Evolutionary conservation across 2,797 vertebrate species (phyloP), one percentile per base, ranked within the genome.

Genomic region (Ctenopoma kingsleyae): DNA sequence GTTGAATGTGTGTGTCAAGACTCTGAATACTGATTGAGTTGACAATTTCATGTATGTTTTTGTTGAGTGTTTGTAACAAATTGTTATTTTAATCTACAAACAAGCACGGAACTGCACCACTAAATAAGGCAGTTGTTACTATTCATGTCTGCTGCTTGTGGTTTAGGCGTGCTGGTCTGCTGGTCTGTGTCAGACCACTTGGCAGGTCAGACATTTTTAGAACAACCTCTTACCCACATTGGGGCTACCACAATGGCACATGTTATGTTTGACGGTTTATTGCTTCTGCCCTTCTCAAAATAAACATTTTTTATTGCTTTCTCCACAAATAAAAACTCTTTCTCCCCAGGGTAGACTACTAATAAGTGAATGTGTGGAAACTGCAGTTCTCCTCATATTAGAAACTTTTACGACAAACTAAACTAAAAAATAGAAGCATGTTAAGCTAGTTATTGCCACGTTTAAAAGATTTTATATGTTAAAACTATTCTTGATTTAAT

Each of bases 71-170:
- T 35, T 66, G 47, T 17, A 25, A 35, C 35, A 12, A 71, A n/a
- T 3, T 38, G 17, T 5, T 40, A 3, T 63, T 71, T 59, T 9
- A 50, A 12, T 8, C 43, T 2, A 19, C 5, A 2, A 57, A n/a
- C 4, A 52, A 48, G 53, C 12, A 3, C 11, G 25, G 60, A 41
- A 66, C 51, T 53, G 53, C 52, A 85, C 32, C 71, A 23, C 86
- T 90, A 86, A 82, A 87, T 87, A 82, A 84, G 82, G 84, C 41
- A 66, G 53, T 58, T 71, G 53, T 58, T 71, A 17, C 40, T 44
- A 51, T 49, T 22, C 30, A 8, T 27, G 59, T 67, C 55, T 52
- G 1, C 50, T 47, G 48, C 30, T 50, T 47, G 23, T 38, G 6
- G 63, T 40, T 76, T 6, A 44, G 44, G 47, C 69, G 67, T 30